Percentiles rank a stretch among this genome's conserved stretches.
phyloP scores from a whole-genome alignment of 2,113 vertebrate species.

The Pelvicachromis taeniatus region DNA sequence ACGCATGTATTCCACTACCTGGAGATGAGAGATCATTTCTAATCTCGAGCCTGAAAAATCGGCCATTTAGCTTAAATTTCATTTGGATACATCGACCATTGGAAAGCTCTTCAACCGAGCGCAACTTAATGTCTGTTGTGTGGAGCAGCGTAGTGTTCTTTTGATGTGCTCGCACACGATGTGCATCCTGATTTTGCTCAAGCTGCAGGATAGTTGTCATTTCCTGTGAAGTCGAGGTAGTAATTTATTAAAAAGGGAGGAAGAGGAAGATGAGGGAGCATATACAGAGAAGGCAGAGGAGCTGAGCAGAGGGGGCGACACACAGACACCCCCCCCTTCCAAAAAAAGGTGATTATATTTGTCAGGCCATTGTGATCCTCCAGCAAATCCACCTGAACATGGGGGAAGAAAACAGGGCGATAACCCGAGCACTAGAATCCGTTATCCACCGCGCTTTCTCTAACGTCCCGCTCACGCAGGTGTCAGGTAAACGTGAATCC shows the following conservation, averaged over 20 bases:
- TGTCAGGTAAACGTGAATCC: background rate
- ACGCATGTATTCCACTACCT: background rate
- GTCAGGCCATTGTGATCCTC: background rate
- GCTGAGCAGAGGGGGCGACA: background rate
- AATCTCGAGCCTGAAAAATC: background rate
- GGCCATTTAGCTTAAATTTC: constrained; percentile 22
- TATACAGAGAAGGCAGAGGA: background rate
- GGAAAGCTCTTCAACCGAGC: background rate
- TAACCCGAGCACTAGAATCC: background rate
- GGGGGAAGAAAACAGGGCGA: background rate
- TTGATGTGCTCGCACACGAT: constrained; percentile 38
- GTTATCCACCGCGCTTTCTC: background rate
- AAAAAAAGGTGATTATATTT: background rate
- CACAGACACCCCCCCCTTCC: background rate
- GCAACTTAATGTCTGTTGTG: constrained; percentile 2
- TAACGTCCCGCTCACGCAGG: background rate
- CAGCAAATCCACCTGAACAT: background rate
- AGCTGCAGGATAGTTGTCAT: constrained; percentile 32
- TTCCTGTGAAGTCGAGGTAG: constrained; percentile 9
- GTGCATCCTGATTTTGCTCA: constrained; percentile 44
- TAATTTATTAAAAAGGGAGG: constrained; percentile 1
- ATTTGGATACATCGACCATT: background rate
- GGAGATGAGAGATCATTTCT: background rate
- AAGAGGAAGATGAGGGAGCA: background rate
- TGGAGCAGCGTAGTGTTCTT: constrained; percentile 2